Conservation (phyloP, 1,140 invertebrate genomes). For the Cydia fagiglandana region DNA sequence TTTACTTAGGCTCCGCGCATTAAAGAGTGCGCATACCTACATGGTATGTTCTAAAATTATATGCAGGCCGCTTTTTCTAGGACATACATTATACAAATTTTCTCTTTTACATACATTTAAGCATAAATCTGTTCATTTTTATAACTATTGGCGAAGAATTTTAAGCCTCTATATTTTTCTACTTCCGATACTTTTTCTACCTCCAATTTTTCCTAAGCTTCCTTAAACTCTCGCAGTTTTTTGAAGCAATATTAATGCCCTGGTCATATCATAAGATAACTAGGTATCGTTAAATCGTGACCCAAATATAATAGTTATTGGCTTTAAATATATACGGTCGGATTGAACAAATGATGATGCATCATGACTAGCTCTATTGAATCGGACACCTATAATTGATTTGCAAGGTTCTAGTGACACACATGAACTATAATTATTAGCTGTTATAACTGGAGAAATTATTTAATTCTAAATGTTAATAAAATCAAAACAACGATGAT, state of each 20-base stretch:
- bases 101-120: no score
- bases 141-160: no score
- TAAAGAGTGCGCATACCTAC: no score
- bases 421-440: not conserved
- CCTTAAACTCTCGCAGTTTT: not conserved
- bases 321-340: slow-evolving; percentile 3
- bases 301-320: slow-evolving; percentile 12
- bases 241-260: not conserved
- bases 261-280: not conserved
- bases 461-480: slow-evolving; percentile 3
- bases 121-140: no score
- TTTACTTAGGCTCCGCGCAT: not conserved
- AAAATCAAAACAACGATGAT: slow-evolving; percentile 1
- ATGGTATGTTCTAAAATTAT: no score
- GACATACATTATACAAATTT: no score
- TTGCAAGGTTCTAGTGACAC: slow-evolving; percentile 26
- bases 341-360: slow-evolving; percentile 19
- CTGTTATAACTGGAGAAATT: not conserved
- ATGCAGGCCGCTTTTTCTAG: no score
- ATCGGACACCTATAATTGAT: slow-evolving; percentile 27
- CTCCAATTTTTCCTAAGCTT: no score
- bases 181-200: no score
- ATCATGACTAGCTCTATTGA: slow-evolving; percentile 28
- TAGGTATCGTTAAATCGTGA: not conserved
- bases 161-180: no score